Base-by-base conservation (phyloP, 2,113 vertebrate species). In the Tragulus kanchil region DNA sequence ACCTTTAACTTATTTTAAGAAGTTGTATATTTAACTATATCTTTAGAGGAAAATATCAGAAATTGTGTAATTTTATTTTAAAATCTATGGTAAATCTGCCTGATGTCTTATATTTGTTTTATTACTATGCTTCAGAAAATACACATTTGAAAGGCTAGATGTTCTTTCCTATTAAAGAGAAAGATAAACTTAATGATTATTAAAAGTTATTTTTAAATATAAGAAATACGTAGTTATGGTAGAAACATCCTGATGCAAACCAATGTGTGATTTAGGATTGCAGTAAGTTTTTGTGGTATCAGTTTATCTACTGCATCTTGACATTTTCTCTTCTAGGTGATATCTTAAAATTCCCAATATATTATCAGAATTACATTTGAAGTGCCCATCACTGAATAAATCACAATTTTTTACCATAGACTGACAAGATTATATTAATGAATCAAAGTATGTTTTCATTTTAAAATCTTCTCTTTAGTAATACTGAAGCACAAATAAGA, bases 141-240 rank as follows among this genome's bases (percentile, higher is more conserved):
- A 36, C 17, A 86, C 5, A 36, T 86, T 92, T 64, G 45, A 82
- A 96, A 73, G 6, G 90, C 64, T 81, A 88, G 10, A 3, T 12
- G 78, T 45, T 1, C 1, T 62, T 79, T 48, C 9, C 52, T 84
- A 82, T 75, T 86, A 42, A 93, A 94, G 36, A 58, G 15, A 42
- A 96, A 85, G 3, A n/a, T 61, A 89, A 89, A 48, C 23, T 12
- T 58, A 84, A 95, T 78, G 8, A 89, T 86, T 85, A 64, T 8
- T 65, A 4, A 62, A 2, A 81, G 61, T 89, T 52, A 26, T 52
- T 89, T 95, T 95, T 92, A 96, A 95, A 26, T 96, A 23, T n/a
- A 58, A 83, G 52, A 96, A 54, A 56, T 50, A 8, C 28, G 3
- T 86, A 36, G 36, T 36, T 36, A 36, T 36, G 36, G 36, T 26